Base-by-base conservation (phyloP, 2,888 invertebrate species). In the Nezara viridula region DNA sequence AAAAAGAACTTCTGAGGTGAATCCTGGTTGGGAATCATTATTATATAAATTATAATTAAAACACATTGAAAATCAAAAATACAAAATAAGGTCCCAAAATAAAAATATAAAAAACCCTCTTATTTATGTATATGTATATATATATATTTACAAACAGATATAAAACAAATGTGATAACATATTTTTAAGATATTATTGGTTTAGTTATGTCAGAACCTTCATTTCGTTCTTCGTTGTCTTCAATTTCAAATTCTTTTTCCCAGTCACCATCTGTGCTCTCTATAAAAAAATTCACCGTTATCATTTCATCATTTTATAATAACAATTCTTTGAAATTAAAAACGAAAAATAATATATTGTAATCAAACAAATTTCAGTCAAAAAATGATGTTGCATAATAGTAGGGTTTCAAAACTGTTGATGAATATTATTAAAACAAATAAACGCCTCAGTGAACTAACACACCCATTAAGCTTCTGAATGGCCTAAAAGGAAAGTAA, bases 161-260 rank as follows among this genome's bases (percentile, higher is more conserved):
- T 66, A 19, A 32, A 32, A 66, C 32, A 66, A 66, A 66, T 66
- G 66, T 32, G 19, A 66, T 27, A n/a, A 14, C 27, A 66, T 66
- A n/a, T 66, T 32, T 66, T 66, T 66, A 66, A 66, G 66, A 66
- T 32, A 3, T 66, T 32, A 66, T 32, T 66, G 66, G 66, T 32
- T 81, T 81, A 3, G 81, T 81, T n/a, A 44, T 10, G 14, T 81
- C 81, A n/a, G 44, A 81, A 81, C 81, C 85, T 47, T 91, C 81
- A 85, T 88, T 90, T 40, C 44, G 55, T 27, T 87, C 73, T 27
- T 86, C 88, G 85, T 10, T 44, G 89, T 91, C 92, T 86, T 92
- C 92, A 47, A 92, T 90, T 91, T 95, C 95, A 92, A 95, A 95
- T 91, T 95, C 95, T 91, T 94, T 94, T 91, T 95, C 95, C 95